phyloP scores from a whole-genome alignment of 1,140 invertebrate species.

The Penaeus japonicus region DNA sequence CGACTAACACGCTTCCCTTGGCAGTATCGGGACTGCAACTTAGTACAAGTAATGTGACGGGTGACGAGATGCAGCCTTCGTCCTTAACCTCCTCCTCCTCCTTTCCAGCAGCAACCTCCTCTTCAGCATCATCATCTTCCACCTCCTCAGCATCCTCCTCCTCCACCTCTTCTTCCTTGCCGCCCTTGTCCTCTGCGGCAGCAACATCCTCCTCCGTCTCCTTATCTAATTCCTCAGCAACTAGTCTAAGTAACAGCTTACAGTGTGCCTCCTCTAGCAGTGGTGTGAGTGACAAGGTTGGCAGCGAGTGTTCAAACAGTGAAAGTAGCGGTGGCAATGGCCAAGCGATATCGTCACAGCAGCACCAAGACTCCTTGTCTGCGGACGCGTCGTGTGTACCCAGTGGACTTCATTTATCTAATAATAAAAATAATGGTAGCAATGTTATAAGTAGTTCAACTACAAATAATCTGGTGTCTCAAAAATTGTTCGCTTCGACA shows the following conservation, averaged over 20 bases:
- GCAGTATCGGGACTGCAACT: slow-evolving; percentile 56
- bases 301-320: slow-evolving; percentile 54
- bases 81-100: slow-evolving; percentile 38
- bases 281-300: slow-evolving; percentile 41
- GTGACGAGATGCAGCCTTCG: slow-evolving; percentile 53
- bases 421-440: slow-evolving; percentile 55
- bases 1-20: slow-evolving; percentile 53
- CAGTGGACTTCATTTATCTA: slow-evolving; percentile 48
- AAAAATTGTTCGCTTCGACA: slow-evolving; percentile 45
- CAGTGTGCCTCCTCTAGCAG: slow-evolving; percentile 50
- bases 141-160: slow-evolving; percentile 32
- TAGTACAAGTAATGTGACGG: slow-evolving; percentile 57
- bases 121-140: neutral
- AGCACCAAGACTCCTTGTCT: slow-evolving; percentile 38
- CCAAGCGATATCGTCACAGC: slow-evolving; percentile 35
- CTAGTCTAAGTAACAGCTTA: slow-evolving; percentile 58
- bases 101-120: neutral
- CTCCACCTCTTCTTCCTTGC: slow-evolving; percentile 28
- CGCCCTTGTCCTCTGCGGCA: slow-evolving; percentile 16
- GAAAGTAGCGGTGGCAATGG: slow-evolving; percentile 28
- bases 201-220: slow-evolving; percentile 21
- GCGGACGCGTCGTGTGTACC: slow-evolving; percentile 45
- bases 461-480: slow-evolving; percentile 54
- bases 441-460: slow-evolving; percentile 52
- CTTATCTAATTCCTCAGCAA: slow-evolving; percentile 47